Evolutionary conservation across 2,113 vertebrate genomes (phyloP), one percentile per base, ranked within the genome.

Genomic region (Neotoma lepida): DNA sequence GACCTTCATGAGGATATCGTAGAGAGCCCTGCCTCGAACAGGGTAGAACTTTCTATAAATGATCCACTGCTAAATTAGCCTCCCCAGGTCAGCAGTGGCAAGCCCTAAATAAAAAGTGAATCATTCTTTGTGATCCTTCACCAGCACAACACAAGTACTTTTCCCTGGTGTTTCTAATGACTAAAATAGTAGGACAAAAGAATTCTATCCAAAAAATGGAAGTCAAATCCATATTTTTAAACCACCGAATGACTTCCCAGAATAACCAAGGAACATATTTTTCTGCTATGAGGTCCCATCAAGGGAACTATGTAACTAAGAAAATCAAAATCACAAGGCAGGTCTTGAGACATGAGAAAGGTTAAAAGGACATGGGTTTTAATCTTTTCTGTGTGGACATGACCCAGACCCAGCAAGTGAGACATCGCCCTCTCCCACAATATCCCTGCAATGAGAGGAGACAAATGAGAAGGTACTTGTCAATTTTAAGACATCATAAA

Each of bases 61-160:
- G 98, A 98, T 98, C 98, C 97, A 98, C 97, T 98, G 96, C 97
- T 98, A 97, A 97, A 97, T 97, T 91, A 96, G 94, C 94, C 77
- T 64, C 64, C 87, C 85, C 81, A 80, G 95, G 97, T 97, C 96
- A 97, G 88, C 93, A 95, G 96, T 94, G 96, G 93, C 70, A 86
- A 93, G 95, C 97, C 98, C 98, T 97, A 98, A 98, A 98, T 98
- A 98, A 98, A 97, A 97, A 80, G 96, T 96, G 97, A 97, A 97
- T 98, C 98, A 98, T 88, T 94, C 97, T 97, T 97, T 92, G 96
- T 95, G 44, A 91, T 95, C 92, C 88, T 92, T 95, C 87, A 71
- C 68, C 15, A 4, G 89, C 89, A 7, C 92, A 96, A 94, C 95
- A 9, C 92, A 95, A 94, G 95, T 95, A 94, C 93, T 80, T 89